Conservation (phyloP, 1,140 invertebrate genomes). For the Drosophila kikkawai region DNA sequence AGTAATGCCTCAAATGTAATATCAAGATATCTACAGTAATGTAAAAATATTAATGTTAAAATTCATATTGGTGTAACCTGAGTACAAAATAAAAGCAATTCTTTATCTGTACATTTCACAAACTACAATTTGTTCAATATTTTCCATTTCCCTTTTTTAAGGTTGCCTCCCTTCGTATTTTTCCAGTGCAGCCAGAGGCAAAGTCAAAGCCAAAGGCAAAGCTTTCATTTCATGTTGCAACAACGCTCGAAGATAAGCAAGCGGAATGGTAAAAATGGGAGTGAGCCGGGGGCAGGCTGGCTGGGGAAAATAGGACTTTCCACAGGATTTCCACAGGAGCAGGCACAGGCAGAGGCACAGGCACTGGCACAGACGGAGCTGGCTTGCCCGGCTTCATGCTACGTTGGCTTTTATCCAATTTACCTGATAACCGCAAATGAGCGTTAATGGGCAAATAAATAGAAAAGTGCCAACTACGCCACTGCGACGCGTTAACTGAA, state of each 20-base stretch:
- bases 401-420: slow-evolving; percentile 83
- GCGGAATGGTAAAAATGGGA: slow-evolving; percentile 13
- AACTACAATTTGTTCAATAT: background rate
- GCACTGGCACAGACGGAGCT: slow-evolving; percentile 3
- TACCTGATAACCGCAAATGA: slow-evolving; percentile 83
- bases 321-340: slow-evolving; percentile 25
- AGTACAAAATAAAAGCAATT: background rate
- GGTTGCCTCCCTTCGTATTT: background rate
- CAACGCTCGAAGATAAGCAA: slow-evolving; percentile 75
- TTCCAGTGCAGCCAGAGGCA: slow-evolving; percentile 21
- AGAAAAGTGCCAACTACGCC: slow-evolving; percentile 81
- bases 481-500: slow-evolving; percentile 75
- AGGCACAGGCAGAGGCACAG: slow-evolving; percentile 21
- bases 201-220: slow-evolving; percentile 41
- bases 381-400: slow-evolving; percentile 70
- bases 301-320: slow-evolving; percentile 37
- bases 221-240: slow-evolving; percentile 71
- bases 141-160: background rate
- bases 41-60: background rate
- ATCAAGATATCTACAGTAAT: background rate
- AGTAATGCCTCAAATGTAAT: background rate
- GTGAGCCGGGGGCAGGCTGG: slow-evolving; percentile 15
- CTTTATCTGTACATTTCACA: background rate
- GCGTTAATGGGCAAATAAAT: slow-evolving; percentile 83
- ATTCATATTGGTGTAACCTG: background rate